These are phyloP conservation scores for Hiodon tergisus DNA, from an alignment of 2,113 vertebrate species.

Conservation along the genomic window DNA sequence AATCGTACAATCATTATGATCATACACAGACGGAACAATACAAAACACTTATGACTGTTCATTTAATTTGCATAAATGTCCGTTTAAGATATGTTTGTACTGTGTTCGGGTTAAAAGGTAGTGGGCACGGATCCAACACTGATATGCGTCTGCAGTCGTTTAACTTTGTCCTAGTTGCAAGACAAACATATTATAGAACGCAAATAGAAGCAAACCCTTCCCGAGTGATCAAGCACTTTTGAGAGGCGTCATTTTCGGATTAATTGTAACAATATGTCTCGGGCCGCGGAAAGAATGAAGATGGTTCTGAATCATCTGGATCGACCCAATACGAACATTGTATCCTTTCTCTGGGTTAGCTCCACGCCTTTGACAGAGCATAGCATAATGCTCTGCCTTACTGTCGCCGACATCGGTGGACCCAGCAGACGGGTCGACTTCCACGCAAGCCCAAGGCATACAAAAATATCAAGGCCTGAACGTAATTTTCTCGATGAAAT, in stretches of 20 bases:
- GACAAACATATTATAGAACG: not conserved
- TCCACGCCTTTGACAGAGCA: not conserved
- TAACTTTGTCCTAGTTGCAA: not conserved
- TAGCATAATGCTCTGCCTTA: no score
- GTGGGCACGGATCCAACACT: no score
- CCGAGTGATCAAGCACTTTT: not conserved
- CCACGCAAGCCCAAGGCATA: not conserved
- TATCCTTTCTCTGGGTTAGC: conserved; percentile 54
- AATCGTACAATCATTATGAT: no score
- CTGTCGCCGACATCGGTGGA: not conserved
- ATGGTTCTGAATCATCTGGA: conserved; percentile 55
- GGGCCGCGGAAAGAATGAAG: conserved; percentile 52
- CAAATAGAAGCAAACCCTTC: no score
- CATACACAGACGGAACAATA: no score
- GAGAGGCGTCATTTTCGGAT: not conserved
- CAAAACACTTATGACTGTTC: no score
- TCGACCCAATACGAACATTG: conserved; percentile 33
- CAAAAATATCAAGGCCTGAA: not conserved
- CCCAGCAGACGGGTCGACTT: not conserved
- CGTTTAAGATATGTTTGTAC: no score
- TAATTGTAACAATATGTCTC: conserved; percentile 44
- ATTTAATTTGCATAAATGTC: not conserved
- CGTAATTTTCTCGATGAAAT: not conserved
- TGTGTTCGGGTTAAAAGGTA: not conserved
- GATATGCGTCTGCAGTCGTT: not conserved